Evolutionary conservation across 1,140 invertebrate species (phyloP), one percentile per base, ranked within the genome.

Genomic region (Bombus breviceps): DNA sequence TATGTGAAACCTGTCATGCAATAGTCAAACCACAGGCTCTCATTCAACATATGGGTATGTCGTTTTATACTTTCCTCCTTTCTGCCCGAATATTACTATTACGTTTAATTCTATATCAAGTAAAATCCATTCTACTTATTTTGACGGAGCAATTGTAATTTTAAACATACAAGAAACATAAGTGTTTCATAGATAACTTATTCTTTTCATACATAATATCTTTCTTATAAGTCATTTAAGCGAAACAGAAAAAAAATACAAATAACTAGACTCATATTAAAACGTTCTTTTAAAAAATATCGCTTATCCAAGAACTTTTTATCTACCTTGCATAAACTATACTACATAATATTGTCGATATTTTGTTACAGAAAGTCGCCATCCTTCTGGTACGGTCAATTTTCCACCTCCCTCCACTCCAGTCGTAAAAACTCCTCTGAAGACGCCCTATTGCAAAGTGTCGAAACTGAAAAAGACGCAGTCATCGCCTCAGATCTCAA

Each of bases 11-110:
- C 95, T 97, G 96, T 92, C 96, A 96, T 88, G 95, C 95, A 28
- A 96, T 96, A 93, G 96, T 97, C 87, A 97, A 96, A 95, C 96
- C 96, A 76, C 96, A 96, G 95, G 96, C 96, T 75, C 92, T 95
- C 18, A 94, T 94, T 80, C 93, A 95, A 92, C 96, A 91, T 94
- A 96, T 94, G 95, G 96, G 95, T 96, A 96, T 92, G 94, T 96
- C 79, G 57, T 13, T 25, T 32, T 25, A 2, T 59, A 3, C 28
- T 15, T 9, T 1, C 12, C 37, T 39, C 13, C 12, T 28, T 69
- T 43, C 2, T n/a, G 3, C 32, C 53, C 15, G 2, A 37, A 32
- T 57, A 25, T 37, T 32, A 22, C 2, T 41, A 28, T 43, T 43
- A 73, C 6, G 6, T n/a, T 25, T 34, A 22, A 62, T 34, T 34